Percentiles rank a stretch among this genome's conserved stretches.
These are phyloP conservation scores for Agelastica alni DNA, from an alignment of 2,888 invertebrate species.

Conservation along the genomic window DNA sequence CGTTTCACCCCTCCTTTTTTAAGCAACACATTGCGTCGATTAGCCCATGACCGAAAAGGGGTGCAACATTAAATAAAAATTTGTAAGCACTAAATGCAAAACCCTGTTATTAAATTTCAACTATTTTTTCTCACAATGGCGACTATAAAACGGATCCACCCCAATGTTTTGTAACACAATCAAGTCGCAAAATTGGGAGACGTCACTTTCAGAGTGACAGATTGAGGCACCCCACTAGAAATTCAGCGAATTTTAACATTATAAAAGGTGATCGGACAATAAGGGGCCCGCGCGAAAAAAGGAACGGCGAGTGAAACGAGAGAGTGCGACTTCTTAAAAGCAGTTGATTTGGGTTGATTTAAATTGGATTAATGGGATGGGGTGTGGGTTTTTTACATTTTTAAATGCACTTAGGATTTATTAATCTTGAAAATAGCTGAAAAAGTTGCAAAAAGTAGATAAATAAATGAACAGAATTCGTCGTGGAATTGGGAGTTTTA, in stretches of 20 bases:
- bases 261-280: conserved; percentile 34
- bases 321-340: conserved; percentile 22
- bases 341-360: conserved; percentile 31
- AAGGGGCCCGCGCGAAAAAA: conserved; percentile 1
- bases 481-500: no score
- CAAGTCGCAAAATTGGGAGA: conserved; percentile 43
- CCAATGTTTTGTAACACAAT: conserved; percentile 44
- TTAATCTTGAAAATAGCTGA: conserved; percentile 8
- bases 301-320: conserved; percentile 2
- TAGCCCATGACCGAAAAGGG: conserved; percentile 10
- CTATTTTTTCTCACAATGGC: conserved; percentile 35
- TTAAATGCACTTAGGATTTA: conserved; percentile 18
- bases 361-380: conserved; percentile 25
- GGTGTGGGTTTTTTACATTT: conserved; percentile 21
- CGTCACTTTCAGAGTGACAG: conserved; percentile 42
- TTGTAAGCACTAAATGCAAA: conserved; percentile 34
- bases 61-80: conserved; percentile 32
- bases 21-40: not conserved
- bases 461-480: no score
- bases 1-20: not conserved
- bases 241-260: conserved; percentile 35
- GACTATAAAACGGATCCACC: conserved; percentile 34
- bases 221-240: conserved; percentile 39
- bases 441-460: not conserved
- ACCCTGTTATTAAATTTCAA: conserved; percentile 36